Conservation (phyloP, 2,888 invertebrate species). For the Ophonus ardosiacus region DNA sequence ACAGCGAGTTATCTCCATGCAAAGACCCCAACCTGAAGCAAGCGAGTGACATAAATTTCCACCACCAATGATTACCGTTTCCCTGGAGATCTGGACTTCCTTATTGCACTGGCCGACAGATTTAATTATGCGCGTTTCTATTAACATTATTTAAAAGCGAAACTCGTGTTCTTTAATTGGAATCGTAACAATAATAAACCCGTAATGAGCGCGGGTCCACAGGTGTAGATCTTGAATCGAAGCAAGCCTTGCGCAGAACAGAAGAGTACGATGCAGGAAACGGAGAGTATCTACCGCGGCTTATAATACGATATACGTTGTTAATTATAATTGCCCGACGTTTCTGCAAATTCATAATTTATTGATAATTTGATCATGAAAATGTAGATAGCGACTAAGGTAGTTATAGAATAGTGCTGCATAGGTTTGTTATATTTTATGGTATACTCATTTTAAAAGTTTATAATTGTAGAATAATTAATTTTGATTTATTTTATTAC, state of each 20-base stretch:
- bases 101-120: conserved; percentile 47
- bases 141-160: conserved; percentile 58
- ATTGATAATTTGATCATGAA: conserved; percentile 37
- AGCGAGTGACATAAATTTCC: conserved; percentile 45
- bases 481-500: conserved; percentile 33
- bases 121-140: conserved; percentile 52
- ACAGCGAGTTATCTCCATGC: conserved; percentile 34
- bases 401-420: neutral
- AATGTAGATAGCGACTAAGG: conserved; percentile 6
- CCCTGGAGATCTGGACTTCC: conserved; percentile 20
- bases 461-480: conserved; percentile 20
- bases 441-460: neutral
- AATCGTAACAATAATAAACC: conserved; percentile 57
- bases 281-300: neutral
- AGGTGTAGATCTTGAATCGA: conserved; percentile 46
- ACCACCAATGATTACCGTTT: conserved; percentile 49
- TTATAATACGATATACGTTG: conserved; percentile 31
- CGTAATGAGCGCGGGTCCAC: conserved; percentile 48
- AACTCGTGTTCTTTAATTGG: conserved; percentile 55
- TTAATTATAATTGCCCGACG: conserved; percentile 42
- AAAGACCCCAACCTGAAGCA: conserved; percentile 1
- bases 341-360: conserved; percentile 52
- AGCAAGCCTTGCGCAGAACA: neutral
- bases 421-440: neutral
- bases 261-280: conserved; percentile 41